Conservation (phyloP, 2,797 vertebrate species). For the Liparis tanakae region DNA sequence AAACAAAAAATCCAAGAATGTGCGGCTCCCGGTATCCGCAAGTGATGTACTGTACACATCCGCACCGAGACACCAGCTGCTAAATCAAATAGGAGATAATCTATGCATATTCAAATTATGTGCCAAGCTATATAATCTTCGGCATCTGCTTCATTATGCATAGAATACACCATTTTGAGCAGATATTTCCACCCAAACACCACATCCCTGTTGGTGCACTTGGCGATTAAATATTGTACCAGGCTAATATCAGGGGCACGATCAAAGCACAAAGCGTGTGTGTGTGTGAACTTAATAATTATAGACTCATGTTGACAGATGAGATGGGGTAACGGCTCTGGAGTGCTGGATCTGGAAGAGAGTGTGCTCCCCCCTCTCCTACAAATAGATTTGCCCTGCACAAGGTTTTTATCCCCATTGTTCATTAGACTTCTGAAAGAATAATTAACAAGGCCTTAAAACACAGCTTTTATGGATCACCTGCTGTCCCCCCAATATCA, state of each 20-base stretch:
- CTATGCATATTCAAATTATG: slow-evolving; percentile 76
- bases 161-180: slow-evolving; percentile 63
- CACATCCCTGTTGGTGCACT: slow-evolving; percentile 51
- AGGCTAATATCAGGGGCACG: slow-evolving; percentile 35
- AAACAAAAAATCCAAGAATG: slow-evolving; percentile 61
- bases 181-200: slow-evolving; percentile 59
- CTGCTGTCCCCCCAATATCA: slow-evolving; percentile 87
- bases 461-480: slow-evolving; percentile 88
- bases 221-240: slow-evolving; percentile 64
- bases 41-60: slow-evolving; percentile 68
- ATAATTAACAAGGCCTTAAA: slow-evolving; percentile 90
- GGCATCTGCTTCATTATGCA: slow-evolving; percentile 78
- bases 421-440: slow-evolving; percentile 87
- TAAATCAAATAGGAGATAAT: slow-evolving; percentile 78
- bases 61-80: slow-evolving; percentile 73
- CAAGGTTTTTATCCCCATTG: slow-evolving; percentile 81
- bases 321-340: slow-evolving; percentile 65
- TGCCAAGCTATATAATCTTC: slow-evolving; percentile 79
- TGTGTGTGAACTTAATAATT: slow-evolving; percentile 56
- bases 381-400: slow-evolving; percentile 76
- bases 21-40: slow-evolving; percentile 49
- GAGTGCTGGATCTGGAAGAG: slow-evolving; percentile 63
- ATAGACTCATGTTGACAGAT: slow-evolving; percentile 66
- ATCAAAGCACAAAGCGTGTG: slow-evolving; percentile 63
- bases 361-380: slow-evolving; percentile 61